Base-by-base conservation (phyloP, 2,888 invertebrate species). In the Hydrotaea cyrtoneurina region DNA sequence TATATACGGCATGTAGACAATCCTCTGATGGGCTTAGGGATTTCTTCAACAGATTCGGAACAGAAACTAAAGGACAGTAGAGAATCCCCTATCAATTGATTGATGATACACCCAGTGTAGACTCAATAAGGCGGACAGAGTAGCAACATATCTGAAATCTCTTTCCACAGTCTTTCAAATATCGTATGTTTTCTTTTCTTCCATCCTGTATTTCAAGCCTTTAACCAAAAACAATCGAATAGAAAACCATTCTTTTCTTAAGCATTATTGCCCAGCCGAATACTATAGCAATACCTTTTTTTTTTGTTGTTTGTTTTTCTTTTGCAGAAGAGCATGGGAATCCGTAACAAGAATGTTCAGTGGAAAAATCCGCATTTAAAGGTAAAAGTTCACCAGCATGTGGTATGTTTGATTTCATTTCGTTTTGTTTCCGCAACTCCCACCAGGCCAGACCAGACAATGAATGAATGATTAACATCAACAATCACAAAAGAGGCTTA, bases 381-480 rank as follows among this genome's bases (percentile, higher is more conserved):
- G 85, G 85, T 85, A 77, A 82, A 74, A 85, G 85, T 85, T 85
- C 79, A 85, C 73, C 73, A 72, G 23, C 79, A 79, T 82, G 74
- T n/a, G 72, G 64, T 15, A 15, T 21, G 23, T 21, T 31, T 66
- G 7, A 23, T 59, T 13, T 66, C 39, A 23, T 59, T 13, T 15
- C 26, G 21, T 66, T 66, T 43, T 39, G 21, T 69, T 69, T 69
- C 69, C 69, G 69, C 69, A 23, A 23, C 23, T 55, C 36, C 21
- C 19, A n/a, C 36, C n/a, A 39, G 66, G 46, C 15, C 43, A 19
- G 19, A 21, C 46, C 66, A 66, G 57, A 66, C 66, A 66, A 21
- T 39, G 64, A 31, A 66, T 66, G 66, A 69, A 69, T 69, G 69
- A 69, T 69, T 69, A 69, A 43, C 69, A 69, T 39, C 23, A 23